Base-by-base conservation (phyloP, 92 coral and sea anemone genomes). In the Epizoanthus stellaris region DNA sequence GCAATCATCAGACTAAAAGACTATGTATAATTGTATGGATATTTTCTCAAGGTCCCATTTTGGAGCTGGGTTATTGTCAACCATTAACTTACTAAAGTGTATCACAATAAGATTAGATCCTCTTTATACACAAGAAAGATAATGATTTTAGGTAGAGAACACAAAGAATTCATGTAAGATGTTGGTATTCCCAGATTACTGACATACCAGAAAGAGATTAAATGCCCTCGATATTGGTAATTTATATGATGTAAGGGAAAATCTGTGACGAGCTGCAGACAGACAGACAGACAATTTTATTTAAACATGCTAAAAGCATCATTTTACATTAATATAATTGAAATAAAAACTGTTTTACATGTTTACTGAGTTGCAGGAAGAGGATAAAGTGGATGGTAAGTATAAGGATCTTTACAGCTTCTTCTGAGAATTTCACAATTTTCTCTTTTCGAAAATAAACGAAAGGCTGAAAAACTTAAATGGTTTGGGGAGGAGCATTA, bases 381-480 rank as follows among this genome's bases (percentile, higher is more conserved):
- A 87, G 11, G 80, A 88, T 12, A 70, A 88, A 30, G 75, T 69
- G 52, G 77, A 84, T 83, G 91, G 88, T 11, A 84, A 77, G 64
- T 88, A 88, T 74, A 77, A 88, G 60, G 80, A 90, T 80, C 77
- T 49, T 83, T 72, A 14, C 67, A 85, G 36, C 45, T 73, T 39
- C 59, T 91, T 36, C 10, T 77, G 5, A 56, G 64, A 4, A 30
- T 87, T 62, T 84, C 89, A 8, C 19, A 74, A 67, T 90, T 90
- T 54, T 88, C 84, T 30, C 52, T 84, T 16, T 58, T 45, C 15
- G 88, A 76, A 5, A 79, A 91, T 67, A 82, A 73, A 58, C 58
- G 58, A 16, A 84, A 88, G 67, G 67, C 36, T 42, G 87, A 84
- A 39, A 82, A 90, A 73, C 80, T 81, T 3, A 20, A 34, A 25